Evolutionary conservation across 2,888 invertebrate genomes (phyloP).

Genomic region (Caenorhabditis sp.): DNA sequence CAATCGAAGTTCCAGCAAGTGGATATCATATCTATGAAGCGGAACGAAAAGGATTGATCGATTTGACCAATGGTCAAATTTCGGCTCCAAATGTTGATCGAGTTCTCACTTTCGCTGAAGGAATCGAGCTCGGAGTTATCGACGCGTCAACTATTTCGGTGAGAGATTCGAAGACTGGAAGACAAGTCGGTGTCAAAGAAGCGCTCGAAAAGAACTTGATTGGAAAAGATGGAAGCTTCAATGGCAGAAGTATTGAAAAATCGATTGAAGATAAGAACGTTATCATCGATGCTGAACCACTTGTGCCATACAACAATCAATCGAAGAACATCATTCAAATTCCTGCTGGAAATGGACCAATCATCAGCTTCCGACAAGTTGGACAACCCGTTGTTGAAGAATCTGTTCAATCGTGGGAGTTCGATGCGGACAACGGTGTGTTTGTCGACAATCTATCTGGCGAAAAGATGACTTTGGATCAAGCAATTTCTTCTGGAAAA

Average conservation of each 20-base stretch:
- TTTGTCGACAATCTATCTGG: constrained; percentile 78
- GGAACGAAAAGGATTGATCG: constrained; percentile 82
- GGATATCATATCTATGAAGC: constrained; percentile 86
- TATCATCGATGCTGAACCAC: constrained; percentile 64
- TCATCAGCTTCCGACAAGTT: constrained; percentile 69
- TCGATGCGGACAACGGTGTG: constrained; percentile 82
- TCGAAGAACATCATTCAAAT: constrained; percentile 70
- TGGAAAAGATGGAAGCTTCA: constrained; percentile 61
- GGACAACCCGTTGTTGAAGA: constrained; percentile 69
- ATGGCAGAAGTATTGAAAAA: constrained; percentile 57
- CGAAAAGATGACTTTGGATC: constrained; percentile 79
- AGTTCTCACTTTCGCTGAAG: constrained; percentile 84
- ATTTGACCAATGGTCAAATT: constrained; percentile 84
- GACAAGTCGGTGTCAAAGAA: constrained; percentile 82
- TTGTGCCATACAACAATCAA: constrained; percentile 48
- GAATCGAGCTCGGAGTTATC: constrained; percentile 75
- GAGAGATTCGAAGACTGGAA: constrained; percentile 84
- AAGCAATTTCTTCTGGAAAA: constrained; percentile 74
- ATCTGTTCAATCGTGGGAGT: constrained; percentile 68
- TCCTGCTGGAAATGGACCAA: constrained; percentile 63
- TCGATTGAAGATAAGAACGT: constrained; percentile 65
- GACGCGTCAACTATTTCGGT: constrained; percentile 82
- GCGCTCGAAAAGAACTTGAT: constrained; percentile 81
- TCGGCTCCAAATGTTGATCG: constrained; percentile 86
- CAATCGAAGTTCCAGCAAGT: constrained; percentile 81